Evolutionary conservation across 2,113 vertebrate genomes (phyloP).

Genomic region (Benitochromis conjunctus): DNA sequence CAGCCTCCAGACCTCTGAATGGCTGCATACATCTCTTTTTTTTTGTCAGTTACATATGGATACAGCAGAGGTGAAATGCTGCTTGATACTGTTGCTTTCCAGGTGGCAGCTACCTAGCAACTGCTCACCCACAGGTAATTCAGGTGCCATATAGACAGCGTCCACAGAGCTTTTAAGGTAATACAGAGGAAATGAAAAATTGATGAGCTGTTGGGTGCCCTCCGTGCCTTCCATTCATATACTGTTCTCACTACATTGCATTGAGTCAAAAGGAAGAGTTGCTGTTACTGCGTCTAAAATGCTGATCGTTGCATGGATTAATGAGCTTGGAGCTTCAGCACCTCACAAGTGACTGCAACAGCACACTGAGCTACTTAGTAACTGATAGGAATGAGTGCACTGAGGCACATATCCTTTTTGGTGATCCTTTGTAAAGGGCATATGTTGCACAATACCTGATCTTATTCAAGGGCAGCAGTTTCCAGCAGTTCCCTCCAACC

Average conservation of each 20-base stretch:
- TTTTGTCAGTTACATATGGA: neutral
- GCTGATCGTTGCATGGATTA: neutral
- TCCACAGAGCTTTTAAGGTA: constrained; percentile 6
- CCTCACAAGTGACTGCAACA: neutral
- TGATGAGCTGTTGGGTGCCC: constrained; percentile 7
- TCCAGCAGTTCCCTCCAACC: neutral
- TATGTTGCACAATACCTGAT: constrained; percentile 4
- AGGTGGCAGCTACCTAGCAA: constrained; percentile 21
- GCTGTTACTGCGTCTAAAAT: neutral
- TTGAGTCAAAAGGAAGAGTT: neutral
- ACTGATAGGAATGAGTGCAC: neutral
- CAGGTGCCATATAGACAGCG: neutral
- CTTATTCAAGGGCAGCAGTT: constrained; percentile 9
- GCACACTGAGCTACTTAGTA: neutral
- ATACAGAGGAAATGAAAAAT: constrained; percentile 38
- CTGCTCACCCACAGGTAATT: neutral
- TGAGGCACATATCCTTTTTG: constrained; percentile 2
- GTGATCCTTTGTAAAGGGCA: neutral
- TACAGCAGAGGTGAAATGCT: neutral
- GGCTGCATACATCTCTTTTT: neutral
- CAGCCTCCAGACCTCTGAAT: neutral
- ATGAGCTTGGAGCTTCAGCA: neutral
- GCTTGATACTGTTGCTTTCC: neutral
- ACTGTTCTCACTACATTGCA: neutral
- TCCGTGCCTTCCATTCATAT: neutral